A percentile compares a stretch with the other conserved stretches of the same genome.
These are phyloP conservation scores for Lacerta agilis DNA, from an alignment of 2,797 vertebrate species.

Conservation along the genomic window DNA sequence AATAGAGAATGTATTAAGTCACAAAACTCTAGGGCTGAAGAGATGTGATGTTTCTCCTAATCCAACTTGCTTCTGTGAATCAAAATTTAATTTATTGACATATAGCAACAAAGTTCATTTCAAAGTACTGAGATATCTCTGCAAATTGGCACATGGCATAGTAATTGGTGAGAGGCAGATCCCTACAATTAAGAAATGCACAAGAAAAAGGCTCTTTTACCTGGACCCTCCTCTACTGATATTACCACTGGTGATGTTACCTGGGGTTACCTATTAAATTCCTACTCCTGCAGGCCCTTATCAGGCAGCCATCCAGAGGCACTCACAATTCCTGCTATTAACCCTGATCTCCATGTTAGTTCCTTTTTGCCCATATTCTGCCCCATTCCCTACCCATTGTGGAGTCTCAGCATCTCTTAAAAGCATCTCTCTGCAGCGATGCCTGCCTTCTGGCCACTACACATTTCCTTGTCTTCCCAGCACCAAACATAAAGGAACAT, in stretches of 20 bases:
- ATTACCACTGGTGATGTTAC: neutral
- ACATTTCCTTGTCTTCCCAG: neutral
- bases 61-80: neutral
- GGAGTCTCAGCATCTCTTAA: neutral
- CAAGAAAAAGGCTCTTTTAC: neutral
- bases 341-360: neutral
- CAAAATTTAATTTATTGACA: neutral
- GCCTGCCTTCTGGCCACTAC: neutral
- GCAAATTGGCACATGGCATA: neutral
- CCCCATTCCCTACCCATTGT: neutral
- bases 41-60: neutral
- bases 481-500: constrained; percentile 17
- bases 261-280: neutral
- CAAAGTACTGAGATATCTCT: neutral
- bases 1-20: neutral
- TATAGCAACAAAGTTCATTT: neutral
- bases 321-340: no score
- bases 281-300: neutral
- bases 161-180: neutral
- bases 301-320: neutral
- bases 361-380: neutral
- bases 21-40: neutral
- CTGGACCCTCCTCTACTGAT: neutral
- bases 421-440: neutral
- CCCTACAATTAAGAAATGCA: neutral